phyloP scores from a whole-genome alignment of 2,797 vertebrate species.

The Knipowitschia caucasica region DNA sequence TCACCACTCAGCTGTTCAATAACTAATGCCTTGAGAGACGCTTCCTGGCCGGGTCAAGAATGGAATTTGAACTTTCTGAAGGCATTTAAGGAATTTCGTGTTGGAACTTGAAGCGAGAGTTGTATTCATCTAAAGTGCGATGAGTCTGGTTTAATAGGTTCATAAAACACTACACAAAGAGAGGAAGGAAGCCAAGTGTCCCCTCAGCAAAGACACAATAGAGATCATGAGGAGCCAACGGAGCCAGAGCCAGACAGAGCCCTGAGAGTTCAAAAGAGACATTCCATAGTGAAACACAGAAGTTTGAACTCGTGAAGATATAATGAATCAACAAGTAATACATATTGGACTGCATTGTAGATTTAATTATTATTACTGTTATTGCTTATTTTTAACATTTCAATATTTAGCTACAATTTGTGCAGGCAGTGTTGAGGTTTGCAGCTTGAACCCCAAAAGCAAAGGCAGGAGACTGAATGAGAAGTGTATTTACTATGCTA shows the following conservation, averaged over 20 bases:
- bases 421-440: too few relatives aligned
- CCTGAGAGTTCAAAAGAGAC: conserved; percentile 39
- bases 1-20: conserved; percentile 31
- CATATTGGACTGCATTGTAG: too few relatives aligned
- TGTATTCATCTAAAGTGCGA: conserved; percentile 40
- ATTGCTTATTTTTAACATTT: too few relatives aligned
- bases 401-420: too few relatives aligned
- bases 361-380: too few relatives aligned
- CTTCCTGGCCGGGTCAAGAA: conserved; percentile 17
- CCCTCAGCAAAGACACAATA: conserved; percentile 32
- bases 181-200: conserved; percentile 55
- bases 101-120: conserved; percentile 1
- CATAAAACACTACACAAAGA: conserved; percentile 49
- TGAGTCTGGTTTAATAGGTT: conserved; percentile 44
- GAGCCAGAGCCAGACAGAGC: conserved; percentile 1
- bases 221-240: conserved; percentile 15
- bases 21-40: conserved; percentile 23
- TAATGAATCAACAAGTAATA: too few relatives aligned
- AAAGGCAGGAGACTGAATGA: too few relatives aligned
- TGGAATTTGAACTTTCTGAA: conserved; percentile 26
- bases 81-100: conserved; percentile 47
- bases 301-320: too few relatives aligned
- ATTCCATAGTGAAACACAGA: conserved; percentile 23
- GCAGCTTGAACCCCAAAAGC: too few relatives aligned
- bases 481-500: too few relatives aligned